Evolutionary conservation across 1,140 invertebrate genomes (phyloP), one percentile per base, ranked within the genome.

Genomic region (Listronotus bonariensis): DNA sequence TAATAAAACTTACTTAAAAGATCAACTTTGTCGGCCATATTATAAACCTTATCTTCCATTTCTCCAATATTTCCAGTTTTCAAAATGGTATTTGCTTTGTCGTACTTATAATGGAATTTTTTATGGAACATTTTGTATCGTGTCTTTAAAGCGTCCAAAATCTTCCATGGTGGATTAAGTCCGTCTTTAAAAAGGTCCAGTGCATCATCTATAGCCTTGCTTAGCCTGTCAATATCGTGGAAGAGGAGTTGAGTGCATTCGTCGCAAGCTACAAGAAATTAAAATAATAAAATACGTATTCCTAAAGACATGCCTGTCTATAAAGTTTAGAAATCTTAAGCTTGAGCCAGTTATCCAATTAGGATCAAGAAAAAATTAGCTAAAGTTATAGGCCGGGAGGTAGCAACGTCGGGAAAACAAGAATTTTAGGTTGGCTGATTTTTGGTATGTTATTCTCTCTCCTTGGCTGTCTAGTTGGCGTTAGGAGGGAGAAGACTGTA

Each of bases 181-280:
- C 68, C 69, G n/a, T 65, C 51, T 45, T 72, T 71, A 18, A 74
- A 69, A 4, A 79, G 59, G n/a, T 69, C 59, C 2, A 76, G 69
- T 0, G 78, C 67, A 42, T 80, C 42, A 11, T 71, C 64, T 18
- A 77, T 18, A 18, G 59, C 48, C 20, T 45, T 38, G 10, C 55
- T 63, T 11, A 78, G 45, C n/a, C 63, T 53, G 42, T 77, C 81
- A 49, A 62, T 76, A 31, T 89, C 87, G 67, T 91, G 84, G 53
- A 98, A 82, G 4, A 98, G 81, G 0, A 91, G 82, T 58, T 92
- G 88, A 1, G 92, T 94, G 73, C 97, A 98, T 51, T 93, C 93
- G 74, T 96, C 93, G 78, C 96, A 99, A 15, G 91, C 93, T 95
- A 77, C 11, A 81, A 83, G 42, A 61, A 11, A 26, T 26, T 1